Base-by-base conservation (phyloP, 2,113 vertebrate genomes). In the Rostratula benghalensis region DNA sequence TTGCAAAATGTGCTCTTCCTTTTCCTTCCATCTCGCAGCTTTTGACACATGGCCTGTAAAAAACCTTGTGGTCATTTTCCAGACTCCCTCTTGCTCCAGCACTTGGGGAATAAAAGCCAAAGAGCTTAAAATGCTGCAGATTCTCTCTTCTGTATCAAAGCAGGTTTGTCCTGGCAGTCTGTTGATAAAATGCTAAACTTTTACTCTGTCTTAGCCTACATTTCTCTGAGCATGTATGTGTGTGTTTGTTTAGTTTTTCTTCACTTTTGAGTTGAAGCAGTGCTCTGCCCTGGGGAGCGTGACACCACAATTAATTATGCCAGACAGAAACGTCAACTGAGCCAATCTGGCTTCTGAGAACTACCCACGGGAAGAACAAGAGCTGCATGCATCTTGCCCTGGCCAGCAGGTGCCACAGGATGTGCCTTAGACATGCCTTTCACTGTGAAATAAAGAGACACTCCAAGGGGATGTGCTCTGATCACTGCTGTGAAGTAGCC, bases 341-440 rank as follows among this genome's bases (percentile, higher is more conserved):
- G 59, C 8, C 50, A 45, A 54, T 67, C 51, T 59, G 0, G 31
- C 56, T 82, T 43, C 73, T 87, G 60, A 54, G 48, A 87, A 11
- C 9, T 31, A 63, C 39, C 7, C 1, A 1, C 30, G 41, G 50
- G 31, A 68, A 87, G 59, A 37, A 50, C 22, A 60, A 37, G 48
- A 17, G 24, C 13, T 64, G 83, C 57, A 45, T 0, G 2, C 10
- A 13, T 37, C 63, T 76, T 1, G 0, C 13, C 54, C 25, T 7
- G 30, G n/a, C n/a, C 27, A 46, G 43, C 37, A 75, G 50, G 18
- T 9, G 27, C 31, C 7, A 3, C 19, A 19, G 13, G 37, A 75
- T 33, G 25, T 39, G 56, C 12, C 33, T 73, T 74, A 74, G 54
- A 41, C 0, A 4, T 2, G 7, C 13, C 27, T 91, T 70, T 76